Percentiles rank a stretch among this genome's conserved stretches.
These are phyloP conservation scores for Mamestra brassicae DNA, from an alignment of 2,888 invertebrate species.

Conservation along the genomic window DNA sequence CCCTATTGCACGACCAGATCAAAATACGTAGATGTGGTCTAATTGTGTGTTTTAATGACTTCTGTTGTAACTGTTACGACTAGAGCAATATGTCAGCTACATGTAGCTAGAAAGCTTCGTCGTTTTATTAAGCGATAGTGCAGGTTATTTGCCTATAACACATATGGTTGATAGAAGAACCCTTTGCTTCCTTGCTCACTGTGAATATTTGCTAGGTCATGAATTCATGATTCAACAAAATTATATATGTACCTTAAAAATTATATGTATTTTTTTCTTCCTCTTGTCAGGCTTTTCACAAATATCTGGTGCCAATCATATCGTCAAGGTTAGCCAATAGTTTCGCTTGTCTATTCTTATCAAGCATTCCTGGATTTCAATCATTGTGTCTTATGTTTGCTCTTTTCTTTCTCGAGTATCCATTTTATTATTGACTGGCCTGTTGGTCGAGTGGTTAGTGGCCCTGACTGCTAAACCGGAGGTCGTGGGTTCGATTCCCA, in stretches of 20 bases:
- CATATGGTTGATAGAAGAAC: not conserved
- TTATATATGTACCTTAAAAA: too few relatives aligned
- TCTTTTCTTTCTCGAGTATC: not conserved
- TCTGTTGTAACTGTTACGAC: conserved; percentile 44
- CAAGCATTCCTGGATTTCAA: not conserved
- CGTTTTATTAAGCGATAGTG: conserved; percentile 14
- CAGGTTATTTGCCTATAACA: conserved; percentile 7
- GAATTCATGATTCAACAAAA: too few relatives aligned
- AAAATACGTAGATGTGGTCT: conserved; percentile 21
- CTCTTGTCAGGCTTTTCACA: too few relatives aligned
- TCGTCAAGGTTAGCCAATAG: not conserved
- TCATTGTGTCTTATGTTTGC: not conserved
- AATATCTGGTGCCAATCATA: not conserved
- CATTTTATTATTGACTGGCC: too few relatives aligned
- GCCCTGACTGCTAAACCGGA: too few relatives aligned
- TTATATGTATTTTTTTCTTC: too few relatives aligned
- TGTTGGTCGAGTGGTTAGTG: too few relatives aligned
- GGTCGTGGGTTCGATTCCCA: too few relatives aligned
- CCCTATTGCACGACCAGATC: conserved; percentile 25
- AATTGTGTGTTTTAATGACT: conserved; percentile 43
- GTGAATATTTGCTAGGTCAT: not conserved
- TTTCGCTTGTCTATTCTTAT: not conserved
- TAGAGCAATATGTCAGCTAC: not conserved
- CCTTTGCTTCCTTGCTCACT: not conserved
- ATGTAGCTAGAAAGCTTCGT: conserved; percentile 19